A percentile compares a stretch with the other conserved stretches of the same genome.
Conservation (phyloP, 2,797 vertebrate species). For the Xiphorhynchus erythropygius region DNA sequence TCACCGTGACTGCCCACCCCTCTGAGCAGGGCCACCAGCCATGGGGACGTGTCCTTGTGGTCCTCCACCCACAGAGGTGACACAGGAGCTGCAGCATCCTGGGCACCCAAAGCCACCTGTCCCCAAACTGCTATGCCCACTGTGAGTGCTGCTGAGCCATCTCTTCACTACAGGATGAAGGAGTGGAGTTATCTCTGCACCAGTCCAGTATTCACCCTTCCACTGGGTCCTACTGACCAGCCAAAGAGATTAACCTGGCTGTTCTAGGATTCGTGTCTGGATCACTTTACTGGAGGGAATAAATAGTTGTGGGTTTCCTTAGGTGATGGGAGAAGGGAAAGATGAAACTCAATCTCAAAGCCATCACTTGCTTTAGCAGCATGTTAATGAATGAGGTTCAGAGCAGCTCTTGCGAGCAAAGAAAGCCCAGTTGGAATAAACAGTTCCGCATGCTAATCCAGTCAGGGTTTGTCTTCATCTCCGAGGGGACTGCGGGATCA, state of each 20-base stretch:
- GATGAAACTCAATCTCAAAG: background rate
- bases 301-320: background rate
- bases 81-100: background rate
- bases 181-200: background rate
- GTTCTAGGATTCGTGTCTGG: background rate
- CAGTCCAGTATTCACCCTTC: background rate
- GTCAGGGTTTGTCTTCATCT: background rate
- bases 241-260: background rate
- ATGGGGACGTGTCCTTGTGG: background rate
- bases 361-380: background rate
- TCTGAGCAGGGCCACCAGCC: background rate
- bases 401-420: background rate
- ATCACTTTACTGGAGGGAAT: background rate
- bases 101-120: background rate
- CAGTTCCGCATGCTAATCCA: background rate
- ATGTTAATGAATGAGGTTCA: background rate
- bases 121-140: fast-evolving
- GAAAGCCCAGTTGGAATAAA: background rate
- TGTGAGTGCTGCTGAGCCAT: background rate
- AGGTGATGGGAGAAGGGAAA: background rate
- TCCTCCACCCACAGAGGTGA: background rate
- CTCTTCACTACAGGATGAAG: background rate
- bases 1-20: background rate
- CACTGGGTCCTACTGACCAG: background rate
- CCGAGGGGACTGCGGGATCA: background rate